phyloP scores from a whole-genome alignment of 2,888 invertebrate genomes.

The Invenusta paracnida region DNA sequence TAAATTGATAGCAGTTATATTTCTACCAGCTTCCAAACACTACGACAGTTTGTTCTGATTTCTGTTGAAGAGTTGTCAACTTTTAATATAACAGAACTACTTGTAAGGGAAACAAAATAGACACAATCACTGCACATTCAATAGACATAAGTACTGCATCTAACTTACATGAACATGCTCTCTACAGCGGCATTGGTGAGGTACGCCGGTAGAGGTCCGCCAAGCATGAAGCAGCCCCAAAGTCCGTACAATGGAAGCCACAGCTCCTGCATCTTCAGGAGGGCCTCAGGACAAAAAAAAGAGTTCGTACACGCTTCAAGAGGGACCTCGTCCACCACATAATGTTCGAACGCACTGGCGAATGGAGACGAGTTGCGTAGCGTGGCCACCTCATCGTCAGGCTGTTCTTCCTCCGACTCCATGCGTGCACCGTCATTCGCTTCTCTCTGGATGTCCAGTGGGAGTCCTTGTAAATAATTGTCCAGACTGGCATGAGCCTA shows the following conservation, averaged over 20 bases:
- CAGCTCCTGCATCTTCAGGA: neutral
- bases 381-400: neutral
- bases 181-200: neutral
- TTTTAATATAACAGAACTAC: no score
- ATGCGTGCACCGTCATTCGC: neutral
- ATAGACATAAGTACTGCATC: no score
- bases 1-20: no score
- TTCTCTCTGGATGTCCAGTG: neutral
- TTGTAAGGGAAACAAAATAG: no score
- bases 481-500: neutral
- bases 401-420: neutral
- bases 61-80: no score
- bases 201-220: neutral
- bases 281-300: neutral
- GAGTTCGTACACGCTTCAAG: neutral
- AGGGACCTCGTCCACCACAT: neutral
- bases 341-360: neutral
- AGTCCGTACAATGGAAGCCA: neutral
- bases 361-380: neutral
- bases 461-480: neutral
- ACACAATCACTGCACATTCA: no score
- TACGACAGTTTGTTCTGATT: no score
- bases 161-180: neutral
- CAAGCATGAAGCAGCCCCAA: neutral
- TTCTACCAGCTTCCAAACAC: no score